These are phyloP conservation scores for Saguinus midas DNA, from an alignment of 2,113 vertebrate genomes.

Conservation along the genomic window DNA sequence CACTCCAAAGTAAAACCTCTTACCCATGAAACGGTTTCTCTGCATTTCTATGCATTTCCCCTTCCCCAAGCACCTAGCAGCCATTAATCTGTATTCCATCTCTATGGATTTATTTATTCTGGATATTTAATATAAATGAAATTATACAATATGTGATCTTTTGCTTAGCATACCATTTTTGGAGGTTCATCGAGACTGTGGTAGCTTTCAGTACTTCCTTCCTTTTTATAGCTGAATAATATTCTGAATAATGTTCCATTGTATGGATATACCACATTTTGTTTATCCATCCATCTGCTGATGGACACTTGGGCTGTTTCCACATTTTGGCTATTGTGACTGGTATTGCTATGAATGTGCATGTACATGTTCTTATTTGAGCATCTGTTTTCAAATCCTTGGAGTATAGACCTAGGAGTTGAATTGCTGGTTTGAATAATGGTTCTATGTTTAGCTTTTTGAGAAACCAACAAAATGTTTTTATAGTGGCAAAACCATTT, in stretches of 20 bases:
- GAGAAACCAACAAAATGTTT: neutral
- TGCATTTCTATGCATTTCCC: neutral
- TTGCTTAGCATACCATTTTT: neutral
- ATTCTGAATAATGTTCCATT: neutral
- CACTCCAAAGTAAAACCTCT: neutral
- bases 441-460: neutral
- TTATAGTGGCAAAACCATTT: neutral
- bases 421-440: neutral
- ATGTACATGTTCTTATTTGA: neutral
- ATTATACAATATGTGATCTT: neutral
- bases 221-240: neutral
- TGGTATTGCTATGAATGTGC: neutral
- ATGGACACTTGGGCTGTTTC: neutral
- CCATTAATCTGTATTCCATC: neutral
- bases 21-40: neutral
- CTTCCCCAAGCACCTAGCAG: neutral
- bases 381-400: neutral
- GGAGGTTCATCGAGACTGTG: neutral
- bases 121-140: neutral
- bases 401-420: neutral
- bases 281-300: neutral
- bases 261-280: neutral
- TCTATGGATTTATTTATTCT: slow-evolving; percentile 13
- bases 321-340: neutral
- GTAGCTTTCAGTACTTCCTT: neutral